Base-by-base conservation (phyloP, 2,888 invertebrate genomes). In the Plebejus anna region DNA sequence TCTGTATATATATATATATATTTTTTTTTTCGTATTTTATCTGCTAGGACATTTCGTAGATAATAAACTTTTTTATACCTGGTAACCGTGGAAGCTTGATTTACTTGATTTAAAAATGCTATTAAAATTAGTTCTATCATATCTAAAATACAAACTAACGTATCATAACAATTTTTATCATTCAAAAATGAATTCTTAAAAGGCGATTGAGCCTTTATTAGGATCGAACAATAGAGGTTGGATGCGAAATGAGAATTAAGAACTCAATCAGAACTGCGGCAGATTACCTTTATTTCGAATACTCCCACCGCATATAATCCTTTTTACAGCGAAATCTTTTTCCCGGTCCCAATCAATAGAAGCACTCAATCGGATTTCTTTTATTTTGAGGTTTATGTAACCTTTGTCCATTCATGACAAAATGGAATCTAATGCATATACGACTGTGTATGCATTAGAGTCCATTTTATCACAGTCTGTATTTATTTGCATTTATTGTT, bases 181-280 rank as follows among this genome's bases (percentile, higher is more conserved):
- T 55, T 55, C 4, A 55, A 55, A 55, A 55, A 55, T 16, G 4
- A 55, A 55, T 55, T 2, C 4, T 55, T 16, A 59, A 59, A 59
- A 59, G 16, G 2, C 22, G 61, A 28, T 5, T 11, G 22, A 61
- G 28, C 9, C 32, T 66, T 3, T 66, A 28, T 13, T 13, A 66
- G 0, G 16, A 32, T 66, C 66, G 32, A 22, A 66, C 13, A 66
- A 66, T 66, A 66, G 66, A 66, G 61, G 61, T 1, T 32, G 32
- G 32, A 6, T 4, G 9, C 32, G 11, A 66, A 71, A n/a, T 42
- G 38, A 3, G n/a, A 71, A 71, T 71, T 71, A 71, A 42, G 71
- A 71, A 71, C 42, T 22, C 38, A 71, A 71, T 71, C 38, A 71
- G 71, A 42, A n/a, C 71, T 42, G 71, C 71, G 38, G 42, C 71